phyloP scores from a whole-genome alignment of 2,113 vertebrate genomes.

The Atherinomorus stipes region DNA sequence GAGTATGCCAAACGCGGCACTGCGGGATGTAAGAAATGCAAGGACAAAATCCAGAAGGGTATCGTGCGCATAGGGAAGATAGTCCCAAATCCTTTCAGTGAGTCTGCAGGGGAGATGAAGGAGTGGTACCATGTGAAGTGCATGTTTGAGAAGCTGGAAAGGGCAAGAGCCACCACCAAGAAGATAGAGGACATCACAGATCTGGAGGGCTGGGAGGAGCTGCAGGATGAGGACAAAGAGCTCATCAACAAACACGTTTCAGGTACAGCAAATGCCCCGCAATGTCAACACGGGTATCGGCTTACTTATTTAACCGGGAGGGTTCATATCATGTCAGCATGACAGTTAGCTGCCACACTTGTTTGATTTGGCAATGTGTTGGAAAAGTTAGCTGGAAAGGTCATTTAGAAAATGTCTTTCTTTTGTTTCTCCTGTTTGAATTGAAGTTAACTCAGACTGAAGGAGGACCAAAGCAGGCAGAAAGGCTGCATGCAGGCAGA shows the following conservation, averaged over 20 bases:
- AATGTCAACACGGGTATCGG: no score
- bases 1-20: constrained; percentile 97
- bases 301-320: no score
- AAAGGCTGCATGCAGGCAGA: background rate
- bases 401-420: no score
- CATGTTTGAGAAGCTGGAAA: constrained; percentile 96
- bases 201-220: constrained; percentile 95
- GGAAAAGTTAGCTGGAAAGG: no score
- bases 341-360: no score
- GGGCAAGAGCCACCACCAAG: constrained; percentile 94
- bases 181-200: constrained; percentile 97
- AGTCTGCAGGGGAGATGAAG: constrained; percentile 97
- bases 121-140: constrained; percentile 98
- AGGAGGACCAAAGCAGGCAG: background rate
- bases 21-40: constrained; percentile 97
- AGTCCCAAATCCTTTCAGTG: constrained; percentile 96
- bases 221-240: constrained; percentile 92
- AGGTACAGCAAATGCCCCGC: constrained; percentile 77
- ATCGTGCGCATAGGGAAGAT: constrained; percentile 95
- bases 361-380: no score
- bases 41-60: constrained; percentile 95
- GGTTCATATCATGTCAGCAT: no score
- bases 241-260: constrained; percentile 89
- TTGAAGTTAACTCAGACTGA: background rate
- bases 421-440: no score